These are phyloP conservation scores for Tetrao urogallus DNA, from an alignment of 2,113 vertebrate species.

Conservation along the genomic window DNA sequence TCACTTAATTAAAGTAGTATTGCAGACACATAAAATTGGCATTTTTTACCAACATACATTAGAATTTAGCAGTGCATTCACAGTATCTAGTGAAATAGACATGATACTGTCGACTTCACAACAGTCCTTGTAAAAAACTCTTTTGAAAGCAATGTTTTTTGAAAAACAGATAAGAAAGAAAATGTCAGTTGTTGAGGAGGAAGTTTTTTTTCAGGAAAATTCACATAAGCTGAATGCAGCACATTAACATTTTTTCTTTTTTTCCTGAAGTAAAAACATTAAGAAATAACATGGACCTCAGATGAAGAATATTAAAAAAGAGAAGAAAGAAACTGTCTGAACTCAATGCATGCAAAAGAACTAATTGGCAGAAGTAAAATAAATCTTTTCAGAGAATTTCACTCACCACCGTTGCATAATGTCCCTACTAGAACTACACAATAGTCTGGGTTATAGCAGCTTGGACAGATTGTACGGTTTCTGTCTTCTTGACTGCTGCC, in stretches of 20 bases:
- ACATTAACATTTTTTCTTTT: background rate
- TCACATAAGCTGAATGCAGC: background rate
- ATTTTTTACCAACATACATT: background rate
- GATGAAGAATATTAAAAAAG: background rate
- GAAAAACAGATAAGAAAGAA: background rate
- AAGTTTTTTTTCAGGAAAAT: background rate
- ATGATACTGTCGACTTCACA: background rate
- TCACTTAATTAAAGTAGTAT: background rate
- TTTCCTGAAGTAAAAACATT: background rate
- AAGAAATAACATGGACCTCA: background rate
- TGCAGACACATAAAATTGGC: background rate
- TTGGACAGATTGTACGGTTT: constrained; percentile 89
- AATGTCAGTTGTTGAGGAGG: background rate
- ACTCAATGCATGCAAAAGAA: background rate
- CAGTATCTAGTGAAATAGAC: background rate
- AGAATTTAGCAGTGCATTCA: background rate
- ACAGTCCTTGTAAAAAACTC: background rate
- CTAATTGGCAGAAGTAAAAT: background rate
- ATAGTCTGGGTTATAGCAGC: constrained; percentile 87
- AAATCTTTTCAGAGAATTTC: background rate
- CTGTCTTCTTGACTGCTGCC: constrained; percentile 86
- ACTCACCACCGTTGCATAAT: constrained; percentile 96
- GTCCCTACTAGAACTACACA: constrained; percentile 87
- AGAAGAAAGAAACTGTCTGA: background rate
- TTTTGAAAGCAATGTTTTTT: background rate